These are phyloP conservation scores for Micronycteris hirsuta DNA, from an alignment of 2,113 vertebrate genomes.

Conservation along the genomic window DNA sequence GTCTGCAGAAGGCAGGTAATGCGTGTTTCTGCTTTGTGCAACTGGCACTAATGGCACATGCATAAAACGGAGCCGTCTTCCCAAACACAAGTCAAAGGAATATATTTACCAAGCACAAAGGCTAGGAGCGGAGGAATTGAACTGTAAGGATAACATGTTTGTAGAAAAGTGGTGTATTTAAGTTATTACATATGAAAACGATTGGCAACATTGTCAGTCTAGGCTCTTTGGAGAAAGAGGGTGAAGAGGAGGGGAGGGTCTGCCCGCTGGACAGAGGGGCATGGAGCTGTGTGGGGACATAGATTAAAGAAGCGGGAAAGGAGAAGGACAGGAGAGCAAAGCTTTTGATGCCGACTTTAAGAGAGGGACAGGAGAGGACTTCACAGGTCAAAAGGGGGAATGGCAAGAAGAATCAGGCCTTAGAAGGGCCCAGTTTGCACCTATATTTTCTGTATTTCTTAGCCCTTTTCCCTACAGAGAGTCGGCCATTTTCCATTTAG, in stretches of 20 bases:
- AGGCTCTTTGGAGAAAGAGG: conserved; percentile 60
- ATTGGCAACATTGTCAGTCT: conserved; percentile 78
- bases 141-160: conserved; percentile 78
- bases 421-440: background rate
- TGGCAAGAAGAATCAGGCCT: background rate
- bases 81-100: conserved; percentile 74
- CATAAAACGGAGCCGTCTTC: conserved; percentile 78
- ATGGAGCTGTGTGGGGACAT: background rate
- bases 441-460: background rate
- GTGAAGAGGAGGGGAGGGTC: conserved; percentile 48
- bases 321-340: conserved; percentile 37
- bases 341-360: background rate
- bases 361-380: background rate
- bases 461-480: conserved; percentile 15
- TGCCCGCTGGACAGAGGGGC: background rate
- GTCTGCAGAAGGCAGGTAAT: conserved; percentile 77
- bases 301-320: background rate
- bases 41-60: conserved; percentile 80
- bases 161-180: conserved; percentile 80
- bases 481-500: background rate
- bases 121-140: conserved; percentile 78
- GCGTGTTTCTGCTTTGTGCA: conserved; percentile 76
- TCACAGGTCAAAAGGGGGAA: background rate
- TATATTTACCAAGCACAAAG: conserved; percentile 72
- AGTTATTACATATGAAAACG: conserved; percentile 82